A percentile compares a stretch with the other conserved stretches of the same genome.
phyloP scores from a whole-genome alignment of 2,797 vertebrate species.

The Parambassis ranga region DNA sequence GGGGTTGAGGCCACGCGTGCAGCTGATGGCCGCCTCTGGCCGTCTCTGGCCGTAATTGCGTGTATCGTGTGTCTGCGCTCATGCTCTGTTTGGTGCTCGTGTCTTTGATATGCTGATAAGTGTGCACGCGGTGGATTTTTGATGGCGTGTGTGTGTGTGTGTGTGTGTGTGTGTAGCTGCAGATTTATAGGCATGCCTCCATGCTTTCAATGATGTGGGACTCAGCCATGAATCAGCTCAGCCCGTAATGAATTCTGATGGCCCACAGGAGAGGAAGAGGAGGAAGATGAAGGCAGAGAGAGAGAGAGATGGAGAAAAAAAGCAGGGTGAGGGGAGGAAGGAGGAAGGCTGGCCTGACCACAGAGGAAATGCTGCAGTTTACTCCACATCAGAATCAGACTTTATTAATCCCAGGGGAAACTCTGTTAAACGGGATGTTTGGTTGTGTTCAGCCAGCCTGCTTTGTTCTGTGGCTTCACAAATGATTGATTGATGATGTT shows the following conservation, averaged over 20 bases:
- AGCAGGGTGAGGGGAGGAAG: no score
- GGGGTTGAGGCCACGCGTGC: neutral
- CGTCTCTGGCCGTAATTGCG: slow-evolving; percentile 15
- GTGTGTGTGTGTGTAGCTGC: neutral
- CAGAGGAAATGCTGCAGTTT: no score
- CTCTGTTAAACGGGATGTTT: no score
- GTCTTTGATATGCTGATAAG: slow-evolving; percentile 35
- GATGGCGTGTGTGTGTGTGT: neutral
- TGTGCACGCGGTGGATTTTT: neutral
- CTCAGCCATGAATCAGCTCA: slow-evolving; percentile 74
- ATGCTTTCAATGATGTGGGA: slow-evolving; percentile 61
- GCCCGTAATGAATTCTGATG: slow-evolving; percentile 74
- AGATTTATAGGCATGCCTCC: slow-evolving; percentile 64
- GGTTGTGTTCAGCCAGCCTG: no score
- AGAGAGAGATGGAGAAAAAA: neutral
- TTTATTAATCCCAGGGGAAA: no score
- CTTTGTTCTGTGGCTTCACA: no score
- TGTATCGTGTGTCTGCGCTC: neutral
- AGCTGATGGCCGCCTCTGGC: slow-evolving; percentile 1
- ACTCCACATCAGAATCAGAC: no score
- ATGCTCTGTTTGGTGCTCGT: neutral
- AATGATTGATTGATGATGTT: no score
- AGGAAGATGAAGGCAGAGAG: no score
- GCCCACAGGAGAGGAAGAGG: slow-evolving; percentile 54
- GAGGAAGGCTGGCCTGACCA: no score